Conservation (phyloP, 2,888 invertebrate species). For the Agapetus fuscipes region DNA sequence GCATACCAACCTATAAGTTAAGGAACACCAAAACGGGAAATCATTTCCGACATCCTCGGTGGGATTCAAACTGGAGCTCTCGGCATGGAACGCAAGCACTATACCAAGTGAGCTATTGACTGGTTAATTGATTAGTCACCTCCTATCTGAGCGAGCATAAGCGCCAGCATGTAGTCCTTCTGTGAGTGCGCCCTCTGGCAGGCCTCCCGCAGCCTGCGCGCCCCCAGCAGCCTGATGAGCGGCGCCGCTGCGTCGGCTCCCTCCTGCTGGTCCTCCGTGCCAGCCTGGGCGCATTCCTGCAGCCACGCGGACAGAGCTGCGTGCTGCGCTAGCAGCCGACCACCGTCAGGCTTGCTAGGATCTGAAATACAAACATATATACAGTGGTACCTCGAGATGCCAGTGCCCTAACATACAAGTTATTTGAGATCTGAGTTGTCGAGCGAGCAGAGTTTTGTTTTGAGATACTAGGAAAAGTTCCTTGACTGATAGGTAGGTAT, state of each 20-base stretch:
- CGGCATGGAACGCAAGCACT: too few species aligned
- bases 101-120: too few species aligned
- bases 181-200: constrained; percentile 30
- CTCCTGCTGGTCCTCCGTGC: constrained; percentile 17
- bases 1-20: too few species aligned
- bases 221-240: constrained; percentile 34
- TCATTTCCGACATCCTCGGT: too few species aligned
- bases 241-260: constrained; percentile 27
- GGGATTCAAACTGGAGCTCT: too few species aligned
- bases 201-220: constrained; percentile 34
- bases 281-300: constrained; percentile 18
- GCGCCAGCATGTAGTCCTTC: constrained; percentile 35
- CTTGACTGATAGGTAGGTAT: too few species aligned
- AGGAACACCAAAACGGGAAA: too few species aligned
- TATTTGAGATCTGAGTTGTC: too few species aligned
- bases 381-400: too few species aligned
- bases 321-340: constrained; percentile 28
- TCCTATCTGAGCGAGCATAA: constrained; percentile 32
- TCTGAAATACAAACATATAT: constrained; percentile 3
- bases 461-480: too few species aligned
- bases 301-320: constrained; percentile 31
- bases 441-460: too few species aligned
- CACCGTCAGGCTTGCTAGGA: constrained; percentile 7
- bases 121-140: too few species aligned
- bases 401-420: constrained; percentile 16